A percentile compares a stretch with the other conserved stretches of the same genome.
phyloP scores from a whole-genome alignment of 1,140 invertebrate genomes.

The Cryptotermes secundus region DNA sequence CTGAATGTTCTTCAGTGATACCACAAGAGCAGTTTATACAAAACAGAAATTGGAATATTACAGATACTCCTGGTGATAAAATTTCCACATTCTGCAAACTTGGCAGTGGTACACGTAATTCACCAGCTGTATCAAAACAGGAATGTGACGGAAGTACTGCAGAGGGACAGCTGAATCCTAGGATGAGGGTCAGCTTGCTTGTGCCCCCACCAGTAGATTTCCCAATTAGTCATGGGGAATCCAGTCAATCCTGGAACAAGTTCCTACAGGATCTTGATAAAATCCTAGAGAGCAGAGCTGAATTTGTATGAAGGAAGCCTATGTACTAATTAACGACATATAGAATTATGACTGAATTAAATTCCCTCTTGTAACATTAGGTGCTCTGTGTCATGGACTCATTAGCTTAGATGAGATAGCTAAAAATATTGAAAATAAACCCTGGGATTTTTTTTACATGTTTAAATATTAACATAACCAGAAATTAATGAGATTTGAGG shows the following conservation, averaged over 20 bases:
- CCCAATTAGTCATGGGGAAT: conserved; percentile 33
- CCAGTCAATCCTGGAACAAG: conserved; percentile 37
- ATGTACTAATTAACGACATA: too few relatives aligned
- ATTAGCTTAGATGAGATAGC: too few relatives aligned
- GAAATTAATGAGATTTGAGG: too few relatives aligned
- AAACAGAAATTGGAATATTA: background rate
- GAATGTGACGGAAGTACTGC: background rate
- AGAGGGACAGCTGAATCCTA: background rate
- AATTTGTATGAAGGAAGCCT: conserved; percentile 23
- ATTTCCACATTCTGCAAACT: background rate
- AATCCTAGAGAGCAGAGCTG: conserved; percentile 34
- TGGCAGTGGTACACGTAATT: background rate
- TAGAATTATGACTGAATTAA: too few relatives aligned
- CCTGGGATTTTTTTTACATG: too few relatives aligned
- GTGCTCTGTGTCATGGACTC: too few relatives aligned
- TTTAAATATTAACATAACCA: too few relatives aligned
- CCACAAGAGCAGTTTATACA: background rate
- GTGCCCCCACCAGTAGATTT: conserved; percentile 36
- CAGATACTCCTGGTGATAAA: too few relatives aligned
- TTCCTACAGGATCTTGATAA: conserved; percentile 36
- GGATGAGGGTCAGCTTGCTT: conserved; percentile 21
- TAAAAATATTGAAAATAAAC: too few relatives aligned
- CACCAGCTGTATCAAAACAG: background rate
- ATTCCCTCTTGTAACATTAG: too few relatives aligned
- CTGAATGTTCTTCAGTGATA: background rate